Conservation (phyloP, 1,140 invertebrate genomes). For the Drosophila subpulchrella region DNA sequence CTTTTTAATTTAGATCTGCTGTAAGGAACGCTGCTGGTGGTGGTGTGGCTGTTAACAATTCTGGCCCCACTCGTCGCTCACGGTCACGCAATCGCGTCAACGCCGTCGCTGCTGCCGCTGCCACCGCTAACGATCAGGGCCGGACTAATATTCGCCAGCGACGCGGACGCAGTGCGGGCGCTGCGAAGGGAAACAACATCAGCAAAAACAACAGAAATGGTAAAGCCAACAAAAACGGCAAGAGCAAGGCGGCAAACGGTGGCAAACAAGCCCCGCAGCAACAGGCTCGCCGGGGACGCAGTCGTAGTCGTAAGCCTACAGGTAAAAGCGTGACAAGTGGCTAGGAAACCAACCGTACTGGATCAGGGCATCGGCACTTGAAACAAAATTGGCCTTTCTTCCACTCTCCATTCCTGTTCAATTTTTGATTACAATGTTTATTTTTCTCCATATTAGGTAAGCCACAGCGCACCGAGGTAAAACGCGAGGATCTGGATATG, state of each 20-base stretch:
- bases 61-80: slow-evolving; percentile 46
- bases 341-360: slow-evolving; percentile 28
- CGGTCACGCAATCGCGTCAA: slow-evolving; percentile 62
- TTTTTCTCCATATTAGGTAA: slow-evolving; percentile 47
- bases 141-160: slow-evolving; percentile 48
- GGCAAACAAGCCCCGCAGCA: slow-evolving; percentile 47
- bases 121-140: slow-evolving; percentile 30
- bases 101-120: slow-evolving; percentile 39
- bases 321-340: slow-evolving; percentile 79
- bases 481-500: slow-evolving; percentile 81
- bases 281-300: slow-evolving; percentile 73
- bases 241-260: slow-evolving; percentile 33
- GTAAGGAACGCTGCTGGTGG: slow-evolving; percentile 51
- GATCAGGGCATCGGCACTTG: slow-evolving; percentile 32
- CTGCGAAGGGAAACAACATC: slow-evolving; percentile 47
- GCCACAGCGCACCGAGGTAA: slow-evolving; percentile 48
- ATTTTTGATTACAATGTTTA: slow-evolving; percentile 10
- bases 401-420: not conserved
- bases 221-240: slow-evolving; percentile 46
- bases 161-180: slow-evolving; percentile 63
- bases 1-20: slow-evolving; percentile 48
- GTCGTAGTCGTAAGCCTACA: slow-evolving; percentile 69
- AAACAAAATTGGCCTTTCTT: not conserved
- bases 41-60: slow-evolving; percentile 19
- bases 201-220: slow-evolving; percentile 54